These are phyloP conservation scores for Cephus runcator DNA, from an alignment of 2,888 invertebrate species.

Conservation along the genomic window DNA sequence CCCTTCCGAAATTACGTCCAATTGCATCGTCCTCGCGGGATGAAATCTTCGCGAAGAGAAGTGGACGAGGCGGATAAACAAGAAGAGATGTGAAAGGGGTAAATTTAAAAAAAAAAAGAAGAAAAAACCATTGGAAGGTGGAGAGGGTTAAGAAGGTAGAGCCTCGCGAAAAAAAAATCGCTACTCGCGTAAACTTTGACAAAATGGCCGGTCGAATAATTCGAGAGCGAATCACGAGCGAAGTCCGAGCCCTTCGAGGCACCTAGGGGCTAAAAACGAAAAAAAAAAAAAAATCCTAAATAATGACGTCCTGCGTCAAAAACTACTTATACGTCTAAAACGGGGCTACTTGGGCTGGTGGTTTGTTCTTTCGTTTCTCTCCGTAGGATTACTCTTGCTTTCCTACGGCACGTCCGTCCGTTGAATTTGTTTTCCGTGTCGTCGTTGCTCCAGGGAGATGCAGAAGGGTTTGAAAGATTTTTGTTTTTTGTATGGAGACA, in stretches of 20 bases:
- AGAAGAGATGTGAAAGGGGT: background rate
- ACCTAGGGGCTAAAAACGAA: slow-evolving; percentile 47
- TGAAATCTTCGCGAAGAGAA: background rate
- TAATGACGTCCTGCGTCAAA: slow-evolving; percentile 63
- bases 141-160: background rate
- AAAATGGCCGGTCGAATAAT: background rate
- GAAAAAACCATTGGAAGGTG: background rate
- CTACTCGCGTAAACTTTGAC: background rate
- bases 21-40: background rate
- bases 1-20: background rate
- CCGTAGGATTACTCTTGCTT: background rate
- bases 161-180: background rate
- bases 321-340: slow-evolving; percentile 38
- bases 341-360: background rate
- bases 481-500: background rate
- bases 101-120: background rate
- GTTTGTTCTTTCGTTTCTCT: background rate
- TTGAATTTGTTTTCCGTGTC: slow-evolving; percentile 1
- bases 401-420: background rate
- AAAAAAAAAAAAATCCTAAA: slow-evolving; percentile 28
- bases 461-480: background rate
- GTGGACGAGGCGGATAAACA: background rate
- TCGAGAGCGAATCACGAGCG: slow-evolving; percentile 29
- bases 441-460: background rate
- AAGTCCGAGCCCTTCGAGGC: slow-evolving; percentile 56